Conservation (phyloP, 2,888 invertebrate species). For the Drosophila ezoana region DNA sequence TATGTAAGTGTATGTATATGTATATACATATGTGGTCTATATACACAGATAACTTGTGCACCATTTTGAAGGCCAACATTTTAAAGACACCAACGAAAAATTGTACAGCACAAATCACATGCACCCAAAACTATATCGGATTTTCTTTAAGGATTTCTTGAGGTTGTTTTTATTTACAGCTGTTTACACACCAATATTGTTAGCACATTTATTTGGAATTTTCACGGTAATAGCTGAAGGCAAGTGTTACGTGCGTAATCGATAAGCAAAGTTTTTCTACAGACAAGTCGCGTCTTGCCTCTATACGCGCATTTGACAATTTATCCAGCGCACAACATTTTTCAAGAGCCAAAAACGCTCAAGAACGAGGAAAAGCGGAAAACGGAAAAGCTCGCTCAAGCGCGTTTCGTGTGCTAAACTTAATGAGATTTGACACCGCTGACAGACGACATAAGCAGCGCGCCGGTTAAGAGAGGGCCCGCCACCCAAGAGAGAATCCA, state of each 20-base stretch:
- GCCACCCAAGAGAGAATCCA: conserved; percentile 19
- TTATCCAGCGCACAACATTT: conserved; percentile 49
- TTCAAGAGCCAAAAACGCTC: conserved; percentile 54
- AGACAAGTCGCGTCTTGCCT: conserved; percentile 66
- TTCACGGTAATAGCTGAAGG: conserved; percentile 24
- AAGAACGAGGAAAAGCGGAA: conserved; percentile 56
- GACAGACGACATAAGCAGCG: conserved; percentile 40
- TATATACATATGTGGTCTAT: conserved; percentile 14
- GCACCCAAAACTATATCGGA: too few species aligned
- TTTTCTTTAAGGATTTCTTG: neutral
- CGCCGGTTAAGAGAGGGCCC: conserved; percentile 42
- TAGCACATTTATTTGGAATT: conserved; percentile 35
- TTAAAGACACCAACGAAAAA: conserved; percentile 27
- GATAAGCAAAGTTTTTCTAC: conserved; percentile 71
- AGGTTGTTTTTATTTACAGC: neutral
- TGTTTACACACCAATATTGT: conserved; percentile 35
- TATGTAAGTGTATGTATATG: conserved; percentile 16
- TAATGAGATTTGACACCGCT: conserved; percentile 72
- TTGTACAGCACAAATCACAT: conserved; percentile 7
- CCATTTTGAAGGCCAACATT: conserved; percentile 70
- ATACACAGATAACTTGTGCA: conserved; percentile 50
- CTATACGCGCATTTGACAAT: conserved; percentile 73
- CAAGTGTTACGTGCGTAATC: conserved; percentile 76
- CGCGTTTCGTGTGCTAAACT: conserved; percentile 60
- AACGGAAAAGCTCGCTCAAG: conserved; percentile 77